phyloP scores from a whole-genome alignment of 2,113 vertebrate species.

The Neoarius graeffei region DNA sequence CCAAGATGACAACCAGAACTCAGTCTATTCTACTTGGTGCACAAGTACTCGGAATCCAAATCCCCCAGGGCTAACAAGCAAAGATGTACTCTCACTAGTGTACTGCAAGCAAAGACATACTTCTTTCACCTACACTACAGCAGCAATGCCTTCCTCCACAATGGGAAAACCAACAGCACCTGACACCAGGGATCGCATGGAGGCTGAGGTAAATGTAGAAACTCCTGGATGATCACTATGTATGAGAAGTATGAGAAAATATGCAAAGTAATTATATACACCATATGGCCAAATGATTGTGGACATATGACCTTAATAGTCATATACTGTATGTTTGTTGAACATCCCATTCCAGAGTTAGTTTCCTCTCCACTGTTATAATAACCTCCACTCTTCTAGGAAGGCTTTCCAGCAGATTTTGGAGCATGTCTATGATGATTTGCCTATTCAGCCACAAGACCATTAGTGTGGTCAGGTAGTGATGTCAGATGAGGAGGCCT shows the following conservation, averaged over 20 bases:
- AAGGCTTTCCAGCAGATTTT: neutral
- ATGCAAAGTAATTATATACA: neutral
- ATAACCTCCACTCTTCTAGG: neutral
- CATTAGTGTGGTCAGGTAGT: neutral
- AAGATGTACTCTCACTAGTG: conserved; percentile 87
- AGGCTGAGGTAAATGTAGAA: conserved; percentile 83
- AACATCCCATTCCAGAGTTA: neutral
- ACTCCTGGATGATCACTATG: neutral
- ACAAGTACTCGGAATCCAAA: conserved; percentile 89
- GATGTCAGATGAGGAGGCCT: neutral
- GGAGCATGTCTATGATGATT: neutral
- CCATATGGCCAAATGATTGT: neutral
- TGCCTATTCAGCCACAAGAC: neutral
- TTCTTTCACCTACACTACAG: conserved; percentile 89
- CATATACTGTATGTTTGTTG: neutral
- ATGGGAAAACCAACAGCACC: conserved; percentile 77
- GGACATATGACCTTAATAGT: neutral
- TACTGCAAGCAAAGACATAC: conserved; percentile 91
- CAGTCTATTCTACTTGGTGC: conserved; percentile 92
- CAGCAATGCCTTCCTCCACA: conserved; percentile 67
- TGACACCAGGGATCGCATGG: conserved; percentile 77
- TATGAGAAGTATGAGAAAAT: neutral
- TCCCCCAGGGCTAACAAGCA: conserved; percentile 91
- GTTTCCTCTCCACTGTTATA: neutral
- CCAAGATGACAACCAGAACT: conserved; percentile 82